Evolutionary conservation across 2,113 vertebrate species (phyloP).

Genomic region (Argyrosomus japonicus): DNA sequence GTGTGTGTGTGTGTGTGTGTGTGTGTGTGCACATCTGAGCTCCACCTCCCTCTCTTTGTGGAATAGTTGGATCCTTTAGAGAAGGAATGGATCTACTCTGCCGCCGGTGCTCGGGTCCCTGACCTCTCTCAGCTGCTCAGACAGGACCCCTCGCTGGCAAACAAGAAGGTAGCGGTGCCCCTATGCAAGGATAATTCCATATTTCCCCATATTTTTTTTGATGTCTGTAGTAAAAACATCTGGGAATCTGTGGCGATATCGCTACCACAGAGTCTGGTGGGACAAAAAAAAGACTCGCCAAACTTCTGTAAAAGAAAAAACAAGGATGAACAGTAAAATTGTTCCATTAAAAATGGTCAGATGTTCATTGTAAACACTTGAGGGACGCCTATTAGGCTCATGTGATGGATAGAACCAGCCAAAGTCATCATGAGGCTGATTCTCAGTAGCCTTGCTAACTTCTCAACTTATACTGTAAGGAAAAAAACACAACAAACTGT

Average conservation of each 20-base stretch:
- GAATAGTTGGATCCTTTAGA: constrained; percentile 85
- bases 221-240: background rate
- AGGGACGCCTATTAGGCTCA: too few species aligned
- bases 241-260: background rate
- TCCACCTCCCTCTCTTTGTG: background rate
- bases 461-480: background rate
- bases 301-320: background rate
- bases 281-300: background rate
- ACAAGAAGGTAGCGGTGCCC: constrained; percentile 82
- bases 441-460: background rate
- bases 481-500: background rate
- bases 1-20: constrained; percentile 38
- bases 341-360: background rate
- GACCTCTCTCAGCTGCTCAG: constrained; percentile 84
- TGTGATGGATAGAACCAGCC: background rate
- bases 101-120: constrained; percentile 81
- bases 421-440: background rate
- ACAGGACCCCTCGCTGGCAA: constrained; percentile 83
- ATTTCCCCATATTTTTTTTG: background rate
- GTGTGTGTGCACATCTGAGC: constrained; percentile 10
- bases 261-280: background rate
- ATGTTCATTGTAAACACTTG: background rate
- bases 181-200: background rate
- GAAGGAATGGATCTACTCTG: constrained; percentile 87
- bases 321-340: background rate